A percentile compares a stretch with the other conserved stretches of the same genome.
Conservation (phyloP, 2,113 vertebrate genomes). For the Grantiella picta region DNA sequence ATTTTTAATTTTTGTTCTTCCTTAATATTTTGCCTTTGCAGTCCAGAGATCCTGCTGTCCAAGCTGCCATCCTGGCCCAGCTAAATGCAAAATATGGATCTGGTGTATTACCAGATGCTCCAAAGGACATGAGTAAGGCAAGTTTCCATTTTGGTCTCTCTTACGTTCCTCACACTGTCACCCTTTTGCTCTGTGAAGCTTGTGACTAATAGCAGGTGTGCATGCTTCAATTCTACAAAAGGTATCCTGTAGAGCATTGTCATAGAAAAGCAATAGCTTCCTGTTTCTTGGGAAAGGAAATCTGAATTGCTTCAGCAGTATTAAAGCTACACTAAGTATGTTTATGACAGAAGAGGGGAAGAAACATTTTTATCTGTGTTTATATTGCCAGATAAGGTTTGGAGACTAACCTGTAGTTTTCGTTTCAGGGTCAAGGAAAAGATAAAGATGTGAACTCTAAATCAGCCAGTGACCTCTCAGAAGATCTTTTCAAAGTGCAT, state of each 20-base stretch:
- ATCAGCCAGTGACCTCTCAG: slow-evolving; percentile 93
- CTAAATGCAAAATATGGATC: slow-evolving; percentile 97
- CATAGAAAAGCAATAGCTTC: neutral
- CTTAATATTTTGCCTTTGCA: slow-evolving; percentile 33
- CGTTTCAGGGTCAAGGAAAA: slow-evolving; percentile 81
- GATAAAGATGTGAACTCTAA: slow-evolving; percentile 91
- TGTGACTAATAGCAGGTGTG: neutral
- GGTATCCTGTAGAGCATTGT: neutral
- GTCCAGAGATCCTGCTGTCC: slow-evolving; percentile 97
- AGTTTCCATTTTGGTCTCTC: slow-evolving; percentile 26
- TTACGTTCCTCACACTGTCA: neutral
- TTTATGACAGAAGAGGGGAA: neutral
- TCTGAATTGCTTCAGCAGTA: neutral
- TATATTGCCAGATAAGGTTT: neutral
- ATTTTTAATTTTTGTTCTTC: neutral
- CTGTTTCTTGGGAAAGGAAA: neutral
- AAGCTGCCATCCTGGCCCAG: slow-evolving; percentile 96
- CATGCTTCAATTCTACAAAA: neutral
- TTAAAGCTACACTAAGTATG: neutral
- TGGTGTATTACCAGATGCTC: slow-evolving; percentile 80
- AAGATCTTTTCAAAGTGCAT: slow-evolving; percentile 98
- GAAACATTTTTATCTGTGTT: neutral
- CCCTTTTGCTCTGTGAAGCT: neutral
- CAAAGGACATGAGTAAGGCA: slow-evolving; percentile 84
- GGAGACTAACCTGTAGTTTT: neutral